Conservation (phyloP, 2,113 vertebrate genomes). For the Alligator sinensis region DNA sequence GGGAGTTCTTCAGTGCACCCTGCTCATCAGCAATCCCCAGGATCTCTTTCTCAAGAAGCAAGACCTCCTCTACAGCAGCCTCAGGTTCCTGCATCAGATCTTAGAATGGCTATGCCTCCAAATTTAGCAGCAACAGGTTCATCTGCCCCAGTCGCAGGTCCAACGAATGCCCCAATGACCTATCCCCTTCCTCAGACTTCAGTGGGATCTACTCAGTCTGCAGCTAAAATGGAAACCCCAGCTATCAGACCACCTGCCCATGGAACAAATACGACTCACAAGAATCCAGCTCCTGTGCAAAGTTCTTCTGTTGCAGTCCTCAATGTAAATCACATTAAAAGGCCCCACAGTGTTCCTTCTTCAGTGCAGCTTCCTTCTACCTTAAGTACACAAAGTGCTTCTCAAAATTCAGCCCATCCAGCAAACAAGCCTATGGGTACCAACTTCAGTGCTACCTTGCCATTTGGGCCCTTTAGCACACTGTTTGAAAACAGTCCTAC, state of each 20-base stretch:
- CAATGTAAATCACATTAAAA: constrained; percentile 83
- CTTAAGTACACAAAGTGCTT: constrained; percentile 95
- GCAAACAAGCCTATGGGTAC: constrained; percentile 88
- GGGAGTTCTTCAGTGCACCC: constrained; percentile 77
- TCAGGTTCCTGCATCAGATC: constrained; percentile 83
- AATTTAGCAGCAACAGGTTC: constrained; percentile 67
- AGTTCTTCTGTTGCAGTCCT: constrained; percentile 82
- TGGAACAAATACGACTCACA: constrained; percentile 70
- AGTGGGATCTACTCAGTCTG: constrained; percentile 80
- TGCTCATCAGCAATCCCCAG: constrained; percentile 76
- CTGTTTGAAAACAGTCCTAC: constrained; percentile 94
- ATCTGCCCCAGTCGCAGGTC: constrained; percentile 72
- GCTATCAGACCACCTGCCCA: constrained; percentile 78
- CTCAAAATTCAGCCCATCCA: constrained; percentile 91
- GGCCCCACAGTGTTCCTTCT: constrained; percentile 87
- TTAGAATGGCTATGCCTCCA: constrained; percentile 82
- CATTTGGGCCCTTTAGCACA: constrained; percentile 95
- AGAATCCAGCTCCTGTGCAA: constrained; percentile 83
- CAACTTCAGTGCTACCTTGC: constrained; percentile 91
- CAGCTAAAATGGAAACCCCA: constrained; percentile 83
- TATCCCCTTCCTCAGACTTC: constrained; percentile 85
- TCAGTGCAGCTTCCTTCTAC: constrained; percentile 92
- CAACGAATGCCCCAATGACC: constrained; percentile 79
- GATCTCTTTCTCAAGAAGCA: constrained; percentile 78
- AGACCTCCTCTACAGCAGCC: constrained; percentile 81